Base-by-base conservation (phyloP, 64 coral and sea anemone species). In the Trachythela sp. region DNA sequence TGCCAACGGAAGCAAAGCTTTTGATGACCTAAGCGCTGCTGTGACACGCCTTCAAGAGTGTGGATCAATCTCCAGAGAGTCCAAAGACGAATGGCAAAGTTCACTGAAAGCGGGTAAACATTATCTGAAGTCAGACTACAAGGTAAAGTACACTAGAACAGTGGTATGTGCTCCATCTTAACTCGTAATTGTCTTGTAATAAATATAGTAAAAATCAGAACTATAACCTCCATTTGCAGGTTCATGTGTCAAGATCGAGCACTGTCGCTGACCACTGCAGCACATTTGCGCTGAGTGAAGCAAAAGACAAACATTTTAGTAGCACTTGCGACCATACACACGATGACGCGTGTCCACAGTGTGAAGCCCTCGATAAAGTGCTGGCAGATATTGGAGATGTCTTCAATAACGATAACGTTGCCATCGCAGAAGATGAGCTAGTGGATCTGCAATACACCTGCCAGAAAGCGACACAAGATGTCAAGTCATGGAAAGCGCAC, bases 401-500 rank as follows among this genome's bases (percentile, higher is more conserved):
- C 2, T 54, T 89, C 29, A 54, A 80, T 20, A 84, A 29, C 41
- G 15, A 11, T 15, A 37, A 52, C 38, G 42, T 22, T 36, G 34
- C 88, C 48, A 70, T 89, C 56, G 48, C 43, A 14, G 48, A 50
- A 32, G 31, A 90, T 45, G 59, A 20, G 34, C 49, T 85, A 40
- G 83, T 67, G 58, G 89, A 90, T 48, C 40, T 90, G 17, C 89
- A 42, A 52, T 90, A 43, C 54, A 90, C 11, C 40, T 56, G 77
- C 48, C 77, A 90, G 26, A 77, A 90, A 41, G 89, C 89, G 58
- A 77, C 70, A 84, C 89, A 90, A 85, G 35, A 90, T 41, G 84
- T 90, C 17, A 22, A 85, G 29, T 77, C 89, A 32, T 90, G 89
- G 89, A 90, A 90, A 90, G 89, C 83, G 32, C 83, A 90, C 48